Evolutionary conservation across 1,140 invertebrate genomes (phyloP).

Genomic region (Caenorhabditis brenneri): DNA sequence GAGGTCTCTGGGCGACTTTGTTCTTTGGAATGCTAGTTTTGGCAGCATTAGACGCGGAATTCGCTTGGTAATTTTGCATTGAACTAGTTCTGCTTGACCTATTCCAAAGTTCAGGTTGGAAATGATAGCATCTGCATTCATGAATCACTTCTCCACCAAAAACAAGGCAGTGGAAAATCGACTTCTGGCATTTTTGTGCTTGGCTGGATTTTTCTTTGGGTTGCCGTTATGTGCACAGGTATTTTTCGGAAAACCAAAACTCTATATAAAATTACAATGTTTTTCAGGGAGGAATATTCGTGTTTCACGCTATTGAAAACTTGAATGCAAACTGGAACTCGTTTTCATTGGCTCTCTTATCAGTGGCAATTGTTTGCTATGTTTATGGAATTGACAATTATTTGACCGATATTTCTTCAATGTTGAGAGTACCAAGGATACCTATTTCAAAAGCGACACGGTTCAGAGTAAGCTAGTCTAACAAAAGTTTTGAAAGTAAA

Average conservation of each 20-base stretch:
- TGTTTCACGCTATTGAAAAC: slow-evolving; percentile 69
- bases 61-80: slow-evolving; percentile 50
- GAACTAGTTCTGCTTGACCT: background rate
- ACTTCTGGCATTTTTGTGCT: slow-evolving; percentile 58
- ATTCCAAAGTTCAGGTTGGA: slow-evolving; percentile 59
- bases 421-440: slow-evolving; percentile 58
- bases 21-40: slow-evolving; percentile 67
- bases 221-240: slow-evolving; percentile 63
- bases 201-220: slow-evolving; percentile 63
- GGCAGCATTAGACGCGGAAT: slow-evolving; percentile 67
- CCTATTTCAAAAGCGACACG: background rate
- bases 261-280: no score
- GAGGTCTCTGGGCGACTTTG: slow-evolving; percentile 64
- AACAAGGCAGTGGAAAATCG: slow-evolving; percentile 62
- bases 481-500: background rate
- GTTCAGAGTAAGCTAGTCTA: background rate
- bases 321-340: slow-evolving; percentile 70
- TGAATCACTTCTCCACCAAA: slow-evolving; percentile 65
- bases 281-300: slow-evolving; percentile 66
- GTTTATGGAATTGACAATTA: slow-evolving; percentile 68
- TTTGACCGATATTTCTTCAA: slow-evolving; percentile 64
- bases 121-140: slow-evolving; percentile 68
- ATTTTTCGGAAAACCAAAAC: no score
- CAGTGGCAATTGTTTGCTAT: slow-evolving; percentile 65
- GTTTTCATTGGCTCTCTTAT: slow-evolving; percentile 62